Evolutionary conservation across 2,888 invertebrate species (phyloP).

Genomic region (Seira ritae): DNA sequence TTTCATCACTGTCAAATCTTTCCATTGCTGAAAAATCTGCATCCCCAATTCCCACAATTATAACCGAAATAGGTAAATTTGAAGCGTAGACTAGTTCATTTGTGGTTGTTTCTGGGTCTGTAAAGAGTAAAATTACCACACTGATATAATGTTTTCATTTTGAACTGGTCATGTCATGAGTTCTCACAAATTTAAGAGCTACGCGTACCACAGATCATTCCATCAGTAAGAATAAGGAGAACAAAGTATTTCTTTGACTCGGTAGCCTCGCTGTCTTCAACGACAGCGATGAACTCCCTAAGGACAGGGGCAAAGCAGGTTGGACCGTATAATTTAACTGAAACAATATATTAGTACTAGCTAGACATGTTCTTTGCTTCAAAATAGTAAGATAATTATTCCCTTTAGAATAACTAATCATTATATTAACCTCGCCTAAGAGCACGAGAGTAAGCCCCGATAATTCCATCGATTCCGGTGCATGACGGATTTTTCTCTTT

Average conservation of each 20-base stretch:
- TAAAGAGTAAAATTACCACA: conserved; percentile 61
- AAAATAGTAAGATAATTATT: background rate
- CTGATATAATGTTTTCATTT: background rate
- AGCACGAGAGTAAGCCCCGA: conserved; percentile 76
- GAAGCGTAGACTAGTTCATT: conserved; percentile 75
- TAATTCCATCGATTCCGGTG: conserved; percentile 75
- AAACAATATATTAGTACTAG: conserved; percentile 51
- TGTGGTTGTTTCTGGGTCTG: conserved; percentile 77
- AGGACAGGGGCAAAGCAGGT: conserved; percentile 79
- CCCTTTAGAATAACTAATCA: background rate
- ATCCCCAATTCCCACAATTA: conserved; percentile 77
- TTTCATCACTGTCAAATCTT: conserved; percentile 60
- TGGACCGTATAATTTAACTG: conserved; percentile 78
- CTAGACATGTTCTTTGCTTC: no score
- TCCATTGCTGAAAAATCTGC: conserved; percentile 59
- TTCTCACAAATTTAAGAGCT: background rate
- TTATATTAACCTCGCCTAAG: conserved; percentile 74
- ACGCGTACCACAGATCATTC: conserved; percentile 75
- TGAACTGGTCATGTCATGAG: no score
- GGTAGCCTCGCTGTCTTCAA: conserved; percentile 55
- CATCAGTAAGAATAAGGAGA: conserved; percentile 79
- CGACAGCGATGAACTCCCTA: conserved; percentile 76
- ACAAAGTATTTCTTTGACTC: conserved; percentile 76
- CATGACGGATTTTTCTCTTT: conserved; percentile 76
- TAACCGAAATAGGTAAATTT: conserved; percentile 77